Conservation (phyloP, 2,113 vertebrate species). For the Cebus imitator region DNA sequence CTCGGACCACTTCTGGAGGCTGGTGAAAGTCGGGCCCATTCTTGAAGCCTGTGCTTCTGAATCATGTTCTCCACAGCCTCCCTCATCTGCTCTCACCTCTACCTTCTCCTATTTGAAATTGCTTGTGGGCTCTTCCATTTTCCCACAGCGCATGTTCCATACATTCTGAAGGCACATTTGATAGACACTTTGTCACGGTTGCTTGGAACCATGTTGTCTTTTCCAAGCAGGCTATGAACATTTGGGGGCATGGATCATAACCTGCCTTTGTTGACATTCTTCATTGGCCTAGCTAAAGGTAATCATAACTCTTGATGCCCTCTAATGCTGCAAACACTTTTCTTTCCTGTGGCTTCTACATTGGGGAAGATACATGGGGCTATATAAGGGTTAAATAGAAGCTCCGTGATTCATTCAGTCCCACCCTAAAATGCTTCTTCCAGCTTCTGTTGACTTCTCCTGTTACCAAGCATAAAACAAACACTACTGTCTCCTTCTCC, state of each 20-base stretch:
- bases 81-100: neutral
- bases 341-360: neutral
- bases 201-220: neutral
- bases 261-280: neutral
- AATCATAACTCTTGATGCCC: neutral
- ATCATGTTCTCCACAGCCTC: neutral
- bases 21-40: neutral
- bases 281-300: neutral
- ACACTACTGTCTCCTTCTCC: slow-evolving; percentile 13
- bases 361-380: neutral
- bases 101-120: neutral
- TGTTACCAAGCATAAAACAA: slow-evolving; percentile 68
- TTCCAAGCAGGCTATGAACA: neutral
- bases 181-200: no score
- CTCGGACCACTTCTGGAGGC: neutral
- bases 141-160: no score
- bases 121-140: neutral
- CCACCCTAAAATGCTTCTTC: slow-evolving; percentile 36
- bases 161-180: neutral
- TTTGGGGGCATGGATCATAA: neutral
- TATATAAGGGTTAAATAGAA: slow-evolving; percentile 45
- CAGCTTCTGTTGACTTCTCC: slow-evolving; percentile 64
- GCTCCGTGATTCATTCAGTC: slow-evolving; percentile 58
- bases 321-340: fast-evolving
- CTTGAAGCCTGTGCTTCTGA: neutral